Evolutionary conservation across 2,888 invertebrate genomes (phyloP).

Genomic region (Drosophila nigricruria): DNA sequence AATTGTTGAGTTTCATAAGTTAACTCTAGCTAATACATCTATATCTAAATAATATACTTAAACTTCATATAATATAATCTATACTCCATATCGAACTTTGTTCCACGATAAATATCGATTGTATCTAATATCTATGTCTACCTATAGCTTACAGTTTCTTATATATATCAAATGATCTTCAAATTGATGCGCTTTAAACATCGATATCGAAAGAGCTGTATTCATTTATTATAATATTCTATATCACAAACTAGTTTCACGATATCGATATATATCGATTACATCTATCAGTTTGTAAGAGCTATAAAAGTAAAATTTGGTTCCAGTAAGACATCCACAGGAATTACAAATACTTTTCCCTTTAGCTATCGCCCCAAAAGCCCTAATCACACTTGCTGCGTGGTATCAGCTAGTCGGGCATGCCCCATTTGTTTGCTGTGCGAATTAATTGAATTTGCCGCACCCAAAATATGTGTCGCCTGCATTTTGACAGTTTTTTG

Average conservation of each 20-base stretch:
- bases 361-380: too few species aligned
- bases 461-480: slow-evolving; percentile 42
- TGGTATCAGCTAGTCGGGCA: not conserved
- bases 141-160: not conserved
- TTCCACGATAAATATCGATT: not conserved
- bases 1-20: not conserved
- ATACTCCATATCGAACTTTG: too few species aligned
- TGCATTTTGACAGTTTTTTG: slow-evolving; percentile 32
- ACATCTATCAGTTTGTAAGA: rapidly evolving
- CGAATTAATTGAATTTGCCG: slow-evolving; percentile 24
- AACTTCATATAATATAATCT: not conserved
- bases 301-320: not conserved
- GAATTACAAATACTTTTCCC: not conserved
- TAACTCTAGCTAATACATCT: not conserved
- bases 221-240: not conserved
- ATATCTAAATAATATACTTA: too few species aligned
- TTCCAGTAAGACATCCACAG: too few species aligned
- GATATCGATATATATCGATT: slow-evolving; percentile 6
- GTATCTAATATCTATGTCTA: too few species aligned
- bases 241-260: not conserved
- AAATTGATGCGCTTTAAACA: not conserved
- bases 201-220: not conserved
- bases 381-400: not conserved
- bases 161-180: not conserved
- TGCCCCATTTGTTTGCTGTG: not conserved